Conservation (phyloP, 2,888 invertebrate genomes). For the Brenthis daphne region DNA sequence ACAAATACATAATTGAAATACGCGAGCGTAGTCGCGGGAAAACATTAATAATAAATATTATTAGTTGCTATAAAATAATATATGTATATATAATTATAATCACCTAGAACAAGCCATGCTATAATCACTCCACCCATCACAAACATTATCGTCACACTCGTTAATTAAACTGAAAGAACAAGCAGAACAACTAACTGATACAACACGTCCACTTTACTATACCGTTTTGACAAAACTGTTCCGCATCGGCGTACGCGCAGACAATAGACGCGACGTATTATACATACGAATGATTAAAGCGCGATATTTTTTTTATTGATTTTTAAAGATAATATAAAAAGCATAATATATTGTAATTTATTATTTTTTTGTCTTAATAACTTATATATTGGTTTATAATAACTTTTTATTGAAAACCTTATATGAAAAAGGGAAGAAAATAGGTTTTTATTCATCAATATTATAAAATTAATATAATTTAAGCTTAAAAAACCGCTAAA, state of each 20-base stretch:
- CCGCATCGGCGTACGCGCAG: conserved; percentile 43
- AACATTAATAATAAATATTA: no score
- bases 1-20: no score
- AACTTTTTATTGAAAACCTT: no score
- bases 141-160: conserved; percentile 40
- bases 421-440: no score
- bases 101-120: conserved; percentile 18
- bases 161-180: conserved; percentile 40
- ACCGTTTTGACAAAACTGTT: conserved; percentile 43
- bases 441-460: no score
- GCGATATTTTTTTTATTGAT: conserved; percentile 18
- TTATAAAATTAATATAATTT: no score
- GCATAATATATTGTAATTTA: background rate
- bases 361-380: no score
- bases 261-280: conserved; percentile 30
- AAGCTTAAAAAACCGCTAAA: no score
- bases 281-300: conserved; percentile 34
- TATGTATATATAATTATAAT: background rate
- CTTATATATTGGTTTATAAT: no score
- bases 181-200: conserved; percentile 37
- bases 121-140: conserved; percentile 25
- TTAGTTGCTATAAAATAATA: no score
- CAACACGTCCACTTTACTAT: conserved; percentile 43
- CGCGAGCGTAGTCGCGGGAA: no score
- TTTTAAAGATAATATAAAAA: background rate